A percentile compares a stretch with the other conserved stretches of the same genome.
Evolutionary conservation across 30 jellyfish, hydroid and myxozoan genomes (phyloP).

Genomic region (Hydractinia echinata): DNA sequence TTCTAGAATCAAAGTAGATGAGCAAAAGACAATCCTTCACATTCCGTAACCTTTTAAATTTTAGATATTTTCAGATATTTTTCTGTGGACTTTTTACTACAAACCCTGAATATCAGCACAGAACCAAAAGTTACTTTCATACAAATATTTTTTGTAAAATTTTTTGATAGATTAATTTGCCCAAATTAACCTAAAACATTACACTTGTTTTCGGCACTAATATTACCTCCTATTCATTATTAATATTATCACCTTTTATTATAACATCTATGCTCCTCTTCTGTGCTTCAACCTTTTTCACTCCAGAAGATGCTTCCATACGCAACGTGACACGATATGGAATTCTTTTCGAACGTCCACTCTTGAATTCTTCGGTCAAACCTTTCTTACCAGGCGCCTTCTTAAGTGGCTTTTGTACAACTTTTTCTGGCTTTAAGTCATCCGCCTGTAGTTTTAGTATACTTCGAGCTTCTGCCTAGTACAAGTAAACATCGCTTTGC

Average conservation of each 20-base stretch:
- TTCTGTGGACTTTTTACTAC: too few species aligned
- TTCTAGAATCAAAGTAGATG: too few species aligned
- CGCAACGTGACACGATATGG: conserved; percentile 71
- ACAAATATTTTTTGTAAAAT: too few species aligned
- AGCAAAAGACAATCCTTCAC: too few species aligned
- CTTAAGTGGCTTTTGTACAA: not conserved
- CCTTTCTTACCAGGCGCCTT: conserved; percentile 20
- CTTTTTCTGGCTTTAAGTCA: conserved; percentile 42
- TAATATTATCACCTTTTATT: conserved; percentile 45
- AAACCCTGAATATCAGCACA: too few species aligned
- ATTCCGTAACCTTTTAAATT: too few species aligned
- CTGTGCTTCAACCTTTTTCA: conserved; percentile 20
- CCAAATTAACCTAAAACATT: too few species aligned
- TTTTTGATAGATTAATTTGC: too few species aligned
- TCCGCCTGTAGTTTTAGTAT: conserved; percentile 41
- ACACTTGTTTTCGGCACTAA: too few species aligned
- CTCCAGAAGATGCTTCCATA: conserved; percentile 57
- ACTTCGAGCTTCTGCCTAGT: conserved; percentile 64
- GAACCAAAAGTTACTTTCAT: too few species aligned
- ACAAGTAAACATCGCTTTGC: not conserved
- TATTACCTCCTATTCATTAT: not conserved
- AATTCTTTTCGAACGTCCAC: conserved; percentile 43
- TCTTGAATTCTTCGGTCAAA: conserved; percentile 15
- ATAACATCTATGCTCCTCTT: conserved; percentile 38
- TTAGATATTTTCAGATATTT: too few species aligned